phyloP scores from a whole-genome alignment of 2,113 vertebrate genomes.

The Nyctibius bracteatus region DNA sequence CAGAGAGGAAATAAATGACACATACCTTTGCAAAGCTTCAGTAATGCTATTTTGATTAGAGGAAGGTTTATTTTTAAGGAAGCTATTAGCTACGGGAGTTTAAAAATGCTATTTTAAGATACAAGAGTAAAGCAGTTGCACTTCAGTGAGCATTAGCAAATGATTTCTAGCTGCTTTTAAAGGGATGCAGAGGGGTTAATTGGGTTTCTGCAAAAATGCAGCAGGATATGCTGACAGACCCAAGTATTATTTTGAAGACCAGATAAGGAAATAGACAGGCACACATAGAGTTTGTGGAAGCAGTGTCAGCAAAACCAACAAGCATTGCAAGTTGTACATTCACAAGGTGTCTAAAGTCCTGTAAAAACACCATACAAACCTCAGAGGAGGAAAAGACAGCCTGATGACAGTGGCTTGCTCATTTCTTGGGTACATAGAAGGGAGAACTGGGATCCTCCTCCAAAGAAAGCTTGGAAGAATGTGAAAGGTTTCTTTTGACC shows the following conservation, averaged over 20 bases:
- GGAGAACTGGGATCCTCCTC: background rate
- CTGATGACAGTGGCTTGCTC: background rate
- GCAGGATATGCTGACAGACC: background rate
- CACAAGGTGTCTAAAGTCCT: background rate
- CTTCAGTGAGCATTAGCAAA: background rate
- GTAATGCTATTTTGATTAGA: constrained; percentile 4
- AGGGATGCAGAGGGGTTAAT: background rate
- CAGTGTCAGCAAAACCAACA: background rate
- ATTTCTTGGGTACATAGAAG: background rate
- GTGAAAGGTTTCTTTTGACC: background rate
- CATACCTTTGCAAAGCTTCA: background rate
- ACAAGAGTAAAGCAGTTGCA: background rate
- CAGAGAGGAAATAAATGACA: background rate
- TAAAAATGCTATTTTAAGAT: constrained; percentile 28
- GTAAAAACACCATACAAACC: background rate
- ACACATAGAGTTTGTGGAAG: background rate
- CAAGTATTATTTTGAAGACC: background rate
- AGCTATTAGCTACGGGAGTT: background rate
- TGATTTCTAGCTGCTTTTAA: background rate
- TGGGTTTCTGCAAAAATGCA: background rate
- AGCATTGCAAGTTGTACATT: background rate
- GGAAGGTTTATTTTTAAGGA: constrained; percentile 1
- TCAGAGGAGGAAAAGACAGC: background rate
- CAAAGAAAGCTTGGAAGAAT: background rate
- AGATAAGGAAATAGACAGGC: background rate